These are phyloP conservation scores for Thryonomys swinderianus DNA, from an alignment of 2,113 vertebrate species.

Conservation along the genomic window DNA sequence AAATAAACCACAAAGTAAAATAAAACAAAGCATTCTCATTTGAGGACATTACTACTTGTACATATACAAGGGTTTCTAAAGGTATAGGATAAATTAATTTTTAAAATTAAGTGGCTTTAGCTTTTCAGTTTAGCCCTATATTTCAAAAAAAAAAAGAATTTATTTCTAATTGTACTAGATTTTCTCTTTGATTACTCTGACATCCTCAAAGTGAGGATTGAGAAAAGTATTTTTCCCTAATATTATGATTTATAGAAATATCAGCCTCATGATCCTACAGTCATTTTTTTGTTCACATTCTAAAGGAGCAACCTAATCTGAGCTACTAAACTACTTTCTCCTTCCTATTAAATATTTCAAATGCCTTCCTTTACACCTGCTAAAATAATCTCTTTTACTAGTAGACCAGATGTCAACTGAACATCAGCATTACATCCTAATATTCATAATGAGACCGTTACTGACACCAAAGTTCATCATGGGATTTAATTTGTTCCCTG, in stretches of 20 bases:
- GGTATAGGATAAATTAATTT: neutral
- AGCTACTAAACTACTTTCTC: neutral
- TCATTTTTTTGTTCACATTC: neutral
- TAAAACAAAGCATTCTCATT: neutral
- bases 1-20: conserved; percentile 12
- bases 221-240: neutral
- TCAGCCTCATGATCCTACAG: neutral
- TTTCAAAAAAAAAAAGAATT: neutral
- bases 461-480: neutral
- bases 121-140: neutral
- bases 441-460: neutral
- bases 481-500: neutral
- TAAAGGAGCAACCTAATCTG: neutral
- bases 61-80: neutral
- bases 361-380: neutral
- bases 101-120: neutral
- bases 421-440: neutral
- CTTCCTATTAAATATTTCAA: neutral
- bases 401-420: neutral
- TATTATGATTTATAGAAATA: neutral
- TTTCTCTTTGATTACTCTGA: neutral
- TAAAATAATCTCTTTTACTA: neutral
- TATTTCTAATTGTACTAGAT: neutral
- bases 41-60: neutral
- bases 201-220: neutral